A percentile compares a stretch with the other conserved stretches of the same genome.
Evolutionary conservation across 2,797 vertebrate genomes (phyloP).

Genomic region (Rhynchonycteris naso): DNA sequence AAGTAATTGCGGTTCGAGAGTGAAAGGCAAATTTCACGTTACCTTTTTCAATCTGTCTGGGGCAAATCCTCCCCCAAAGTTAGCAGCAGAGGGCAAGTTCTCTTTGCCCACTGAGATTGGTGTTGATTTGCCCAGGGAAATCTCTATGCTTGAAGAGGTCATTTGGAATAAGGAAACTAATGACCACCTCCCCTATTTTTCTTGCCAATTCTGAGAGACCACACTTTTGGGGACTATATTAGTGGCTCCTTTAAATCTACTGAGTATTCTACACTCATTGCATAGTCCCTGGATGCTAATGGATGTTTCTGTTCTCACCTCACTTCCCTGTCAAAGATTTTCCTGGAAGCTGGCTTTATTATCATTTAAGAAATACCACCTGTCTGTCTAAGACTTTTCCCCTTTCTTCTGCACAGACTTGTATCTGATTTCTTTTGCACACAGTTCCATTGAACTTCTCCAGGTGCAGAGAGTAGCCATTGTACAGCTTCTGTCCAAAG

Average conservation of each 20-base stretch:
- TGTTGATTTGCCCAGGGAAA: constrained; percentile 45
- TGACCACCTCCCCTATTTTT: neutral
- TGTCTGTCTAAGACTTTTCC: constrained; percentile 53
- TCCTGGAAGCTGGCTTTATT: constrained; percentile 63
- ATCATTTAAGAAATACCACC: constrained; percentile 56
- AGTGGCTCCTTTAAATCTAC: neutral
- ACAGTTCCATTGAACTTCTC: neutral
- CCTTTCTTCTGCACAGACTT: constrained; percentile 56
- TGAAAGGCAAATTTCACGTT: neutral
- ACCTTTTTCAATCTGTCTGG: neutral
- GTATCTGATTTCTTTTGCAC: constrained; percentile 42
- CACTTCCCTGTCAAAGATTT: constrained; percentile 46
- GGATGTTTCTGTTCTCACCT: constrained; percentile 48
- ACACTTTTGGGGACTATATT: neutral
- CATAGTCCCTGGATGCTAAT: constrained; percentile 51
- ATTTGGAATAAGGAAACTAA: constrained; percentile 43
- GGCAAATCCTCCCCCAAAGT: neutral
- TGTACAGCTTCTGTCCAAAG: constrained; percentile 19
- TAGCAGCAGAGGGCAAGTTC: neutral
- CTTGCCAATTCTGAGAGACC: neutral
- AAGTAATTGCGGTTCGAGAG: neutral
- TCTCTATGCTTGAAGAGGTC: neutral
- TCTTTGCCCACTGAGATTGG: neutral
- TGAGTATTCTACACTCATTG: neutral
- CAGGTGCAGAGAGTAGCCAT: neutral